Percentiles rank a stretch among this genome's conserved stretches.
These are phyloP conservation scores for Pempheris klunzingeri DNA, from an alignment of 2,797 vertebrate species.

Conservation along the genomic window DNA sequence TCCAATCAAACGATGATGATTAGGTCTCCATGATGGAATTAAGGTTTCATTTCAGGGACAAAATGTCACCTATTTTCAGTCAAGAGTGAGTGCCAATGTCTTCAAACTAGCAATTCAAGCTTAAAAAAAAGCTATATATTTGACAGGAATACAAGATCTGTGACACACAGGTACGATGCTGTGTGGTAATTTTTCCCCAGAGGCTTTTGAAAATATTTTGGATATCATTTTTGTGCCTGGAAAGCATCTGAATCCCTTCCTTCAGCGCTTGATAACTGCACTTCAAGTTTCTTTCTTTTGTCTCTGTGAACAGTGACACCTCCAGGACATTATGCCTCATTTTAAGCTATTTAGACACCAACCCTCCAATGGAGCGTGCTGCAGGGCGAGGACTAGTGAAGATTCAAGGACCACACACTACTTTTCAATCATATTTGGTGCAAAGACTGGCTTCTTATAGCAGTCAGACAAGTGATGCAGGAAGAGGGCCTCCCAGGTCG, in stretches of 20 bases:
- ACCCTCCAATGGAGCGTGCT: slow-evolving; percentile 35
- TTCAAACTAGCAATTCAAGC: neutral
- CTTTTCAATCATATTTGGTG: slow-evolving; percentile 38
- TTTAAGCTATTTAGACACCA: slow-evolving; percentile 56
- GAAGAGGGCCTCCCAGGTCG: slow-evolving; percentile 48
- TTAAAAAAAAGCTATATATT: slow-evolving; percentile 6
- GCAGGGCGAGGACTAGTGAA: slow-evolving; percentile 16
- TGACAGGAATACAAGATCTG: neutral
- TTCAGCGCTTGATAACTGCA: slow-evolving; percentile 46
- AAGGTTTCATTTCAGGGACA: neutral
- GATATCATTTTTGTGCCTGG: slow-evolving; percentile 10
- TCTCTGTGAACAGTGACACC: slow-evolving; percentile 52
- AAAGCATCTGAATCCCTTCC: slow-evolving; percentile 36
- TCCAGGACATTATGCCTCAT: slow-evolving; percentile 48
- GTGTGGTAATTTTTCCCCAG: slow-evolving; percentile 35
- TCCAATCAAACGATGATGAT: slow-evolving; percentile 31
- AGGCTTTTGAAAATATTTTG: slow-evolving; percentile 41
- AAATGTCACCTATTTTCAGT: neutral
- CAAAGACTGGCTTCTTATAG: slow-evolving; percentile 10
- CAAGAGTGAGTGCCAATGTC: neutral
- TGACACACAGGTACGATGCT: neutral
- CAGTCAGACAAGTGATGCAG: slow-evolving; percentile 16
- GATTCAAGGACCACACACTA: slow-evolving; percentile 29
- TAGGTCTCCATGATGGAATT: neutral
- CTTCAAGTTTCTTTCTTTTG: slow-evolving; percentile 34